Base-by-base conservation (phyloP, 1,140 invertebrate genomes). In the Steinernema khuongi region DNA sequence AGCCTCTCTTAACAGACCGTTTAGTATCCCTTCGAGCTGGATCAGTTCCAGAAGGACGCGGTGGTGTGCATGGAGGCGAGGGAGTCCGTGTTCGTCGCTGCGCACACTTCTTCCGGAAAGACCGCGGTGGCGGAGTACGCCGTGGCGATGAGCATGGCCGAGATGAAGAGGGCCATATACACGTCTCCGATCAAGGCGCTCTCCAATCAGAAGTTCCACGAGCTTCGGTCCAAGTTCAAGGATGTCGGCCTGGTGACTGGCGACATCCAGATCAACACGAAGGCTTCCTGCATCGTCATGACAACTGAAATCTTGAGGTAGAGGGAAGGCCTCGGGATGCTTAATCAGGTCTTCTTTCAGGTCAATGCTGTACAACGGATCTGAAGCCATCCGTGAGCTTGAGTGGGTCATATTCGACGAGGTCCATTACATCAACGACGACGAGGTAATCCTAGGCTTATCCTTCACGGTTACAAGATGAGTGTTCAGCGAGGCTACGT, bases 341-440 rank as follows among this genome's bases (percentile, higher is more conserved):
- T 75, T 68, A 41, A 22, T 32, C 31, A 1, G 50, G 32, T 72
- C 74, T 76, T 68, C n/a, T 71, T 79, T 7, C 75, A 88, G 88
- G 73, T 96, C 93, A 0, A 97, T 99, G 95, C 86, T 99, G 0
- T 98, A 97, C 84, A 93, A 93, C 83, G 94, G 93, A 67, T 94
- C 93, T 71, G 94, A 97, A 83, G 91, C 95, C 70, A 91, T 97
- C 1, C 89, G 94, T 71, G 96, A 99, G 87, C 88, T 99, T 66
- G 96, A 99, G 85, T 99, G 94, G 89, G 96, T 99, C 1, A 95
- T 99, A 80, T 99, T 99, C 86, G 97, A 99, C 87, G 97, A 99
- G 88, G 95, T 98, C 29, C 96, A 99, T 86, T 99, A 99, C 83
- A 94, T 99, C 67, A 99, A 98, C 86, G 93, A 99, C 88, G 90